Evolutionary conservation across 2,113 vertebrate species (phyloP).

Genomic region (Felis chaus): DNA sequence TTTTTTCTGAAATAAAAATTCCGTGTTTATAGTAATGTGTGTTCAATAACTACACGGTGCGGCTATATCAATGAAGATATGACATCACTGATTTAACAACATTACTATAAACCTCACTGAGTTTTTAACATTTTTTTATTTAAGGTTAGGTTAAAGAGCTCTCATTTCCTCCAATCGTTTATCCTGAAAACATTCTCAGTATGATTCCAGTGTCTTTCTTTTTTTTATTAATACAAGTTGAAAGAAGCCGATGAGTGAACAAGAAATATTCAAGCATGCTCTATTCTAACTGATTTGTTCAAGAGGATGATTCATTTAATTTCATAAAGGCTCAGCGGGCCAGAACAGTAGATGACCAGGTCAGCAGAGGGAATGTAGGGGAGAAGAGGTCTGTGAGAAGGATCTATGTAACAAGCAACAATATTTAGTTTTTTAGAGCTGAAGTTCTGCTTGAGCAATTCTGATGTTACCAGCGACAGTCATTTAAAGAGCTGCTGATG

Average conservation of each 20-base stretch:
- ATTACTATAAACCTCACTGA: slow-evolving; percentile 44
- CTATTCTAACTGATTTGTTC: slow-evolving; percentile 74
- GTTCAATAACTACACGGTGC: neutral
- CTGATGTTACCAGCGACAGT: slow-evolving; percentile 70
- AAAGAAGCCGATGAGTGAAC: slow-evolving; percentile 75
- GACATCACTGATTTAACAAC: slow-evolving; percentile 44
- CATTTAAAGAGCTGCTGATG: slow-evolving; percentile 71
- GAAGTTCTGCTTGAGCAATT: slow-evolving; percentile 77
- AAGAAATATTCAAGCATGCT: slow-evolving; percentile 73
- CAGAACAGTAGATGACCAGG: slow-evolving; percentile 77
- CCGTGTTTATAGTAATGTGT: neutral
- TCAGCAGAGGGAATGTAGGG: slow-evolving; percentile 66
- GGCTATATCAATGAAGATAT: neutral
- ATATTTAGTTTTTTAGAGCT: slow-evolving; percentile 75
- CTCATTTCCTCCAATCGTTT: slow-evolving; percentile 53
- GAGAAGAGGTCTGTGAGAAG: slow-evolving; percentile 69
- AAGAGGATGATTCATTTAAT: slow-evolving; percentile 80
- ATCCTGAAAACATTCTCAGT: slow-evolving; percentile 66
- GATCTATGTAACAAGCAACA: slow-evolving; percentile 73
- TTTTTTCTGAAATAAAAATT: slow-evolving; percentile 20
- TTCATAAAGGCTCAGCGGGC: slow-evolving; percentile 74
- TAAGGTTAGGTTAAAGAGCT: slow-evolving; percentile 60
- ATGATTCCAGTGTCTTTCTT: slow-evolving; percentile 29
- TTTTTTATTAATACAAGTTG: slow-evolving; percentile 61
- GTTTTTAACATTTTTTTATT: slow-evolving; percentile 62